Evolutionary conservation across 1,140 invertebrate genomes (phyloP).

Genomic region (Orchestia grillus): DNA sequence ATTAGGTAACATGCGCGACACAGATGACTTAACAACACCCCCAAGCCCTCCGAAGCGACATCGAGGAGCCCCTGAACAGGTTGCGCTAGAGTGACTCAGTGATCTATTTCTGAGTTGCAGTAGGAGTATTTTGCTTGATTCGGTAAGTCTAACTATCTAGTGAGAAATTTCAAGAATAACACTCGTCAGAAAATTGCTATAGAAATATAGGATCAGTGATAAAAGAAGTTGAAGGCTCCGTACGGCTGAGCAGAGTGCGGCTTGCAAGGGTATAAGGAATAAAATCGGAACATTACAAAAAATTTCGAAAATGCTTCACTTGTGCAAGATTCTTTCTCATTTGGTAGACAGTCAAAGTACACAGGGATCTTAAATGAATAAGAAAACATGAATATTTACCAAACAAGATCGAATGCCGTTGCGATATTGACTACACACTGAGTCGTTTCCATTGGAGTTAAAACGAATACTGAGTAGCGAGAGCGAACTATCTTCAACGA

Average conservation of each 20-base stretch:
- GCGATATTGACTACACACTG: neutral
- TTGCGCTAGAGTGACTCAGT: too few relatives aligned
- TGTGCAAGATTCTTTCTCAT: neutral
- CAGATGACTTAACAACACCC: too few relatives aligned
- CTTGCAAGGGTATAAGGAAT: too few relatives aligned
- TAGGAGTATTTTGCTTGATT: too few relatives aligned
- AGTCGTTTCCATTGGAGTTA: too few relatives aligned
- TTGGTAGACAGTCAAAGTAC: neutral
- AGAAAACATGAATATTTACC: neutral
- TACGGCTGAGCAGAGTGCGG: neutral
- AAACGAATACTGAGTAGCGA: neutral
- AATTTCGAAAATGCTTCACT: neutral
- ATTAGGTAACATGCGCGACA: too few relatives aligned
- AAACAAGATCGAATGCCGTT: neutral
- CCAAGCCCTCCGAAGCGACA: too few relatives aligned
- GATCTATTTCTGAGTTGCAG: too few relatives aligned
- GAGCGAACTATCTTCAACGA: neutral
- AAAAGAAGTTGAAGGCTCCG: neutral
- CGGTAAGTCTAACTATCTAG: too few relatives aligned
- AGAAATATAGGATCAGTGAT: neutral
- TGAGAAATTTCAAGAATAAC: too few relatives aligned
- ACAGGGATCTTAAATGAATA: neutral
- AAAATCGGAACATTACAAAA: too few relatives aligned
- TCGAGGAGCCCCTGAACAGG: too few relatives aligned
- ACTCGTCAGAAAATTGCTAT: neutral